Conservation (phyloP, 2,113 vertebrate genomes). For the Aptenodytes patagonicus region DNA sequence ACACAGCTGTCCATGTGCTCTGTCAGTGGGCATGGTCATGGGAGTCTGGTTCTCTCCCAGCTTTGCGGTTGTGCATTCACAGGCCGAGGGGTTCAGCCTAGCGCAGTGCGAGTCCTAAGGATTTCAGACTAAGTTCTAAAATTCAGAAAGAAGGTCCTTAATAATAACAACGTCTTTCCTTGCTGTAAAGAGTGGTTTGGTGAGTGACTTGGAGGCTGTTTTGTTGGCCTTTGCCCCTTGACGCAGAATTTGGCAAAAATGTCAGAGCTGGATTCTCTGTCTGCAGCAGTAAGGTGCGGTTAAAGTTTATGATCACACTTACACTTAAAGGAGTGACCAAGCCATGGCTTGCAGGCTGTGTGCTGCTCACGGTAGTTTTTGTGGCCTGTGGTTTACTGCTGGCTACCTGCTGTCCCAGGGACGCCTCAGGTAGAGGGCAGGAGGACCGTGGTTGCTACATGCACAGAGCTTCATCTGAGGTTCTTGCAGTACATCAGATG, state of each 20-base stretch:
- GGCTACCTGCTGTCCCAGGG: neutral
- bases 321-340: neutral
- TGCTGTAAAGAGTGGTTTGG: neutral
- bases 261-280: neutral
- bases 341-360: neutral
- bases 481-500: neutral
- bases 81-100: neutral
- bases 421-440: neutral
- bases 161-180: neutral
- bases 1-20: neutral
- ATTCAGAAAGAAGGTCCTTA: neutral
- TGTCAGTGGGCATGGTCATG: rapidly evolving
- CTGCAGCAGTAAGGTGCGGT: neutral
- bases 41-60: neutral
- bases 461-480: neutral
- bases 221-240: neutral
- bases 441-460: rapidly evolving
- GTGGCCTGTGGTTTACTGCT: neutral
- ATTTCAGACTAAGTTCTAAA: neutral
- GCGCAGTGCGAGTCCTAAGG: rapidly evolving
- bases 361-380: neutral
- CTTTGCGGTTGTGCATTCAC: rapidly evolving
- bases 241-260: neutral
- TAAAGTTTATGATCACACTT: neutral
- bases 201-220: neutral